Evolutionary conservation across 2,797 vertebrate species (phyloP).

Genomic region (Sebastes matsubarae): DNA sequence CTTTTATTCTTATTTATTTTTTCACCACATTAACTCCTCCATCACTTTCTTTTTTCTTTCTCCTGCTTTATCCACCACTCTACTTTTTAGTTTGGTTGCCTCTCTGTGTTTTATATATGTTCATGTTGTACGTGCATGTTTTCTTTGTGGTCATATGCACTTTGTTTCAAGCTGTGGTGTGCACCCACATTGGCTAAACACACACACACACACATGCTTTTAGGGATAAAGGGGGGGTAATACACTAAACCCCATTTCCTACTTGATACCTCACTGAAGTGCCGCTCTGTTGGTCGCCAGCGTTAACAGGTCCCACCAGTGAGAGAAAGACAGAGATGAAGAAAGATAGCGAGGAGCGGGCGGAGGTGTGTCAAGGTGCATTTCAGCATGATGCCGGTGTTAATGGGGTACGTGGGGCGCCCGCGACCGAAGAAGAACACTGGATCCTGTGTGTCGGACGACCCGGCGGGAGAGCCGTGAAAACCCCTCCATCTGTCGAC

Average conservation of each 20-base stretch:
- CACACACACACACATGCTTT: conserved; percentile 30
- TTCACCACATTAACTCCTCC: conserved; percentile 23
- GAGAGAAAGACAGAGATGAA: conserved; percentile 49
- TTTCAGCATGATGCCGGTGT: conserved; percentile 74
- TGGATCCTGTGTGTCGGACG: conserved; percentile 70
- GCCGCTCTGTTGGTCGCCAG: conserved; percentile 64
- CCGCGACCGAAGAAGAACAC: conserved; percentile 69
- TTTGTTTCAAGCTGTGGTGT: conserved; percentile 74
- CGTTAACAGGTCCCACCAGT: conserved; percentile 69
- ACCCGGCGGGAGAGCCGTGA: conserved; percentile 44
- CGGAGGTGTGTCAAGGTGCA: conserved; percentile 49
- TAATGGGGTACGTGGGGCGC: conserved; percentile 71
- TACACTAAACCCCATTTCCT: conserved; percentile 69
- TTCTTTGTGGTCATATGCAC: conserved; percentile 68
- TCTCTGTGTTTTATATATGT: not conserved
- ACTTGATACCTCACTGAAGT: conserved; percentile 64
- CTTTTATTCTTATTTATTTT: conserved; percentile 37
- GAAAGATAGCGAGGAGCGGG: conserved; percentile 29
- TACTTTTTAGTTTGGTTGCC: not conserved
- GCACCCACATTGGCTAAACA: conserved; percentile 51
- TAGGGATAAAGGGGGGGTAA: conserved; percentile 34
- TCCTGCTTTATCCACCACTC: conserved; percentile 14
- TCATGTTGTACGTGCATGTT: conserved; percentile 23
- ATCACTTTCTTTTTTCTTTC: conserved; percentile 18
- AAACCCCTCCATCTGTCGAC: conserved; percentile 40